Evolutionary conservation across 2,113 vertebrate genomes (phyloP).

Genomic region (Sula dactylatra): DNA sequence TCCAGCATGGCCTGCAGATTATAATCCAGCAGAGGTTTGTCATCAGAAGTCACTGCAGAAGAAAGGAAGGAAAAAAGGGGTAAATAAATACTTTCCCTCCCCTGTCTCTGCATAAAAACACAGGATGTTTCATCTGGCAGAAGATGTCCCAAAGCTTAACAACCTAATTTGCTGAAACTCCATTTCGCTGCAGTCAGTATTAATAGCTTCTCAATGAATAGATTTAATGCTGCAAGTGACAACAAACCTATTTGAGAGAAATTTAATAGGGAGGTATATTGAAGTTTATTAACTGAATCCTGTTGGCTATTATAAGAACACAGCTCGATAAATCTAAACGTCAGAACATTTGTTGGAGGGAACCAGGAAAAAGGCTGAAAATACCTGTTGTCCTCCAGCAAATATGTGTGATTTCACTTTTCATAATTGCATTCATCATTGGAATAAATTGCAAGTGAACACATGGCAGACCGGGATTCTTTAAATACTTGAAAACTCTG

Average conservation of each 20-base stretch:
- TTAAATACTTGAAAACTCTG: neutral
- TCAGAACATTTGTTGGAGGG: conserved; percentile 44
- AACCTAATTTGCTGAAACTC: conserved; percentile 54
- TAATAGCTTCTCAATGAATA: conserved; percentile 72
- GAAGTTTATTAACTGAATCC: conserved; percentile 76
- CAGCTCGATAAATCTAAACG: conserved; percentile 64
- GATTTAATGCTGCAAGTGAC: conserved; percentile 72
- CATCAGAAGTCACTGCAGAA: neutral
- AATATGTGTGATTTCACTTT: conserved; percentile 21
- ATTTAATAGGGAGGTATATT: conserved; percentile 76
- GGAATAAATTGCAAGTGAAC: conserved; percentile 14
- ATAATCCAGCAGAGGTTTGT: neutral
- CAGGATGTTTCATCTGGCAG: neutral
- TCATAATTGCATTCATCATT: conserved; percentile 28
- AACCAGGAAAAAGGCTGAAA: neutral
- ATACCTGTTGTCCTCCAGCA: conserved; percentile 12
- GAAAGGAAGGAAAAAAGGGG: neutral
- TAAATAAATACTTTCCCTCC: neutral
- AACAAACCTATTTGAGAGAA: conserved; percentile 71
- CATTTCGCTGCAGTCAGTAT: conserved; percentile 64
- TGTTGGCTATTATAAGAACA: conserved; percentile 72
- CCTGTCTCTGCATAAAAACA: neutral
- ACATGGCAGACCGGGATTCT: neutral
- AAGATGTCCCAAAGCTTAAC: conserved; percentile 59
- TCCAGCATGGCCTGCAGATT: neutral